phyloP scores from a whole-genome alignment of 1,140 invertebrate genomes.

The Latrodectus geometricus region DNA sequence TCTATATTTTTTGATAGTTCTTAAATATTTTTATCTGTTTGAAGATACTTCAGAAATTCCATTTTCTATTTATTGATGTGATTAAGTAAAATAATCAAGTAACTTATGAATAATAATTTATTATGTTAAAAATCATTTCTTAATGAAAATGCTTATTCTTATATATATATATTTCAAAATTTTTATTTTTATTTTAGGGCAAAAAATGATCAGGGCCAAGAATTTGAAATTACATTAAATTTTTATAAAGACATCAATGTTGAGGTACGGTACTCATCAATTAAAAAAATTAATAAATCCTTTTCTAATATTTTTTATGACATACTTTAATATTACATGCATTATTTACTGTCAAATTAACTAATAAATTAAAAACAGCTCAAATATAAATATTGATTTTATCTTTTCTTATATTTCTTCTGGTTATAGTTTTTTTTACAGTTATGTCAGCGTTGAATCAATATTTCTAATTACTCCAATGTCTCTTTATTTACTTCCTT shows the following conservation, averaged over 20 bases:
- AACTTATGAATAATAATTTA: background rate
- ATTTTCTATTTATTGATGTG: no score
- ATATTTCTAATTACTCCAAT: no score
- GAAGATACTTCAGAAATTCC: no score
- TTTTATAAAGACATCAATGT: slow-evolving; percentile 35
- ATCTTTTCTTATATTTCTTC: background rate
- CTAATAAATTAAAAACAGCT: background rate
- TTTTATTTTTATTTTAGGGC: slow-evolving; percentile 6
- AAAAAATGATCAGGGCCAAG: slow-evolving; percentile 13
- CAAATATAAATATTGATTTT: background rate
- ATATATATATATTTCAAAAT: no score
- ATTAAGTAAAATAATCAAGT: background rate
- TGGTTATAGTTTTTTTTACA: background rate
- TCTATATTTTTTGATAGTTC: no score
- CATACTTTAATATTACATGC: background rate
- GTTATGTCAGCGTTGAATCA: background rate
- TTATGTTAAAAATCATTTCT: background rate
- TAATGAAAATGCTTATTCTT: background rate
- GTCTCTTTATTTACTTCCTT: no score
- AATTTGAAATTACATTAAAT: slow-evolving; percentile 20
- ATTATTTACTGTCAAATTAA: background rate
- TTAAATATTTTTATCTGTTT: no score
- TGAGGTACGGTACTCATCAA: slow-evolving; percentile 13
- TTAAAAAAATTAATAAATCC: no score
- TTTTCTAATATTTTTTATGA: no score